Evolutionary conservation across 2,113 vertebrate species (phyloP), one percentile per base, ranked within the genome.

Genomic region (Ictalurus furcatus): DNA sequence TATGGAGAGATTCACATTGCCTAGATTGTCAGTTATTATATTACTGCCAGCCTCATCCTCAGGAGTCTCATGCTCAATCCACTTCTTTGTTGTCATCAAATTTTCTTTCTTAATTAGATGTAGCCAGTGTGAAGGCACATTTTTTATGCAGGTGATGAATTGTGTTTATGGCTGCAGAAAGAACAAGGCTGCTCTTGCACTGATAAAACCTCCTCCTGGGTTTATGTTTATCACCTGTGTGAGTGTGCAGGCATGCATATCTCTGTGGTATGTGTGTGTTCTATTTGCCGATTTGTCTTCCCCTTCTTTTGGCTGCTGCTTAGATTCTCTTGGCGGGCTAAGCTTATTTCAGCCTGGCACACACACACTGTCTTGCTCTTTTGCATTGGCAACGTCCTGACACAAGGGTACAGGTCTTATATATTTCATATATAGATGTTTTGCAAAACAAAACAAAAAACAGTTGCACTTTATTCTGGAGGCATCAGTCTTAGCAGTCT

Each of bases 111-210:
- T 93, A 94, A 94, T 94, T 92, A 93, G 89, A 91, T 92, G 92
- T 89, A 63, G 90, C 86, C 92, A 92, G 84, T 90, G 91, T 88
- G 91, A 14, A 52, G 34, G 48, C 30, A 6, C 34, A 74, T 61
- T 85, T 85, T 92, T 92, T 91, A 91, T 92, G 91, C 89, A 91
- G 90, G 90, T 94, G 93, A 95, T 94, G 91, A 94, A 94, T 94
- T 92, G 92, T 91, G 92, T 94, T 94, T 91, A 90, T 89, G 88
- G 89, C 90, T 83, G 86, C 89, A 82, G 84, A 84, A 88, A 90
- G 44, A 88, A 82, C 90, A 90, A 81, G 84, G 79, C 91, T 90
- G 91, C 91, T 91, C 89, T 92, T 88, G 65, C 37, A 52, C 67
- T 85, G 93, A 93, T 85, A 92, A 91, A 85, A 73, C 69, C 59